Conservation (phyloP, 2,113 vertebrate species). For the Mastomys natalensis region DNA sequence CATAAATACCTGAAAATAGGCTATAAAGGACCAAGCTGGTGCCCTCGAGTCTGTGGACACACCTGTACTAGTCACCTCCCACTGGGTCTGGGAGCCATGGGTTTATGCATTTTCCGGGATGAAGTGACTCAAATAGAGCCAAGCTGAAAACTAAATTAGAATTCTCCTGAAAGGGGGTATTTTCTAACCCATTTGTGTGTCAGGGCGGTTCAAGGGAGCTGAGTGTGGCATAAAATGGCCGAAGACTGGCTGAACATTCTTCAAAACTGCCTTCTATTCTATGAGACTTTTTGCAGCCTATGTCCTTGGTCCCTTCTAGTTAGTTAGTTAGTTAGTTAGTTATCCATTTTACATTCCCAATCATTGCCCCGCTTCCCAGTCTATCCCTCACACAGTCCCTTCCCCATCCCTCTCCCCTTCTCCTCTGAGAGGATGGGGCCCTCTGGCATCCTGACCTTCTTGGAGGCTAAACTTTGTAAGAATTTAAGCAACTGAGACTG, state of each 20-base stretch:
- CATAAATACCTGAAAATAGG: not conserved
- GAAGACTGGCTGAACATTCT: not conserved
- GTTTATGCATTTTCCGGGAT: conserved; percentile 9
- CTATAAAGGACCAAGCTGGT: not conserved
- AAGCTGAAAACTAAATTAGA: conserved; percentile 50
- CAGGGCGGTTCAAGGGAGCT: not conserved
- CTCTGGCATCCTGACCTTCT: not conserved
- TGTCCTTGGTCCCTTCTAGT: not conserved
- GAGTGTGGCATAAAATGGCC: not conserved
- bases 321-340: too few species aligned
- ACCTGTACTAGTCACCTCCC: not conserved
- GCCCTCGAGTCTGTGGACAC: not conserved
- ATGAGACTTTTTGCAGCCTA: not conserved
- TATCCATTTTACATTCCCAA: too few species aligned
- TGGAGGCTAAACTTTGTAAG: not conserved
- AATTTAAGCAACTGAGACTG: conserved; percentile 1
- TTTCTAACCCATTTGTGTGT: not conserved
- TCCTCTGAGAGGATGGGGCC: too few species aligned
- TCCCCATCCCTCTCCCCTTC: too few species aligned
- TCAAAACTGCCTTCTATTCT: not conserved
- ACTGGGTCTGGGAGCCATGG: not conserved
- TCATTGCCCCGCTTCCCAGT: too few species aligned
- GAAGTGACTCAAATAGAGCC: conserved; percentile 9
- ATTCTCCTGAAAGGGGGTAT: not conserved
- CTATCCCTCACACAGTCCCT: too few species aligned